phyloP scores from a whole-genome alignment of 37 sponge, comb jelly and placozoan species.

The Geodia barretti region DNA sequence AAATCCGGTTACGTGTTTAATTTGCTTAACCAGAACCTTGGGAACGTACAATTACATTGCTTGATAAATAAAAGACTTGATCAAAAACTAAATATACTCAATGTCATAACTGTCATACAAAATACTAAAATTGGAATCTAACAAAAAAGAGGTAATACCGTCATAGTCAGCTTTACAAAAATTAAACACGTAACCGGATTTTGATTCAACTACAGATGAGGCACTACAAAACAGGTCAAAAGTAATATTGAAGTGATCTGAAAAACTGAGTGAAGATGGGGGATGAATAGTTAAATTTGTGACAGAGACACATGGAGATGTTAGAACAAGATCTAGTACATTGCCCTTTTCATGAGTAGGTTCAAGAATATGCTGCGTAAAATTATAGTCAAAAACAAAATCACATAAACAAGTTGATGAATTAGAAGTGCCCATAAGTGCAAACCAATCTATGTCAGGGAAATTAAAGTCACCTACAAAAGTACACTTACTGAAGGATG shows the following conservation, averaged over 20 bases:
- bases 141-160: not conserved
- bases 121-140: not conserved
- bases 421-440: not conserved
- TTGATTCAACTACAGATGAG: not conserved
- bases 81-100: conserved; percentile 16
- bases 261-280: not conserved
- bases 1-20: conserved; percentile 1
- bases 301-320: not conserved
- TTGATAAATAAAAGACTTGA: not conserved
- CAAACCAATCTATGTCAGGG: conserved; percentile 39
- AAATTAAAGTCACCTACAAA: conserved; percentile 52
- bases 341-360: conserved; percentile 47
- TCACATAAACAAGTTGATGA: conserved; percentile 22
- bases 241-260: conserved; percentile 10
- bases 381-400: conserved; percentile 22
- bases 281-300: not conserved
- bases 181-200: conserved; percentile 11
- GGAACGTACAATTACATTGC: conserved; percentile 7
- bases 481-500: not conserved
- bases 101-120: not conserved
- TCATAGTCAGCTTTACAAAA: conserved; percentile 27
- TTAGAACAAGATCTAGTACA: conserved; percentile 37
- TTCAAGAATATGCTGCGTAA: conserved; percentile 22
- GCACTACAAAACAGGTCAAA: not conserved
- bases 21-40: not conserved